Base-by-base conservation (phyloP, 2,888 invertebrate species). In the Conchocele bisecta region DNA sequence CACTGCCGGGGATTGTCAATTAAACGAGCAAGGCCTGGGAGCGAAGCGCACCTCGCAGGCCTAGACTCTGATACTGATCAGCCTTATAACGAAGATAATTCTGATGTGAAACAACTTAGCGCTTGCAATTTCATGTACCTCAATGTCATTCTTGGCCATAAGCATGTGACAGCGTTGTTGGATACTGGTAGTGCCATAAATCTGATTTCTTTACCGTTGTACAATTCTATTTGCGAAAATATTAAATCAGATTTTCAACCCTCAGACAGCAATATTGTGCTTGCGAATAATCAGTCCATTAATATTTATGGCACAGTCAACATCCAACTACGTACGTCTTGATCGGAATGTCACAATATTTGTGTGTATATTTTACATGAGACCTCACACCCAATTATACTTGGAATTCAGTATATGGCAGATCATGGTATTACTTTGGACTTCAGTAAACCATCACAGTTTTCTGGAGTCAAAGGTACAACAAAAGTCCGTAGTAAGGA, bases 121-220 rank as follows among this genome's bases (percentile, higher is more conserved):
- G 28, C 31, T 28, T 48, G 29, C 7, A 44, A 44, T 44, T 51
- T 31, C 22, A 17, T 51, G 51, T 42, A 42, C n/a, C 22, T 42
- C n/a, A 17, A 6, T 6, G 22, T 51, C n/a, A 33, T 33, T 6
- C 35, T 51, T 51, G 11, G 20, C 6, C 13, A 31, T 20, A 17
- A 2, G 13, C 17, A 3, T n/a, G 29, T 51, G 20, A 33, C 51
- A 3, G 51, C 51, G 9, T 51, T 51, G 17, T 13, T 51, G 2
- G 33, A 51, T n/a, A 33, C 51, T 3, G 51, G 51, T 22, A 48
- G 28, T 48, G 28, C 28, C n/a, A 48, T 48, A n/a, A 48, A 48
- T 48, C 31, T 48, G 28, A 48, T 48, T 28, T 48, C 48, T 6
- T 31, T n/a, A 6, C n/a, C 28, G 17, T 48, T 48, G 22, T 48